These are phyloP conservation scores for Chelmon rostratus DNA, from an alignment of 2,797 vertebrate species.

Conservation along the genomic window DNA sequence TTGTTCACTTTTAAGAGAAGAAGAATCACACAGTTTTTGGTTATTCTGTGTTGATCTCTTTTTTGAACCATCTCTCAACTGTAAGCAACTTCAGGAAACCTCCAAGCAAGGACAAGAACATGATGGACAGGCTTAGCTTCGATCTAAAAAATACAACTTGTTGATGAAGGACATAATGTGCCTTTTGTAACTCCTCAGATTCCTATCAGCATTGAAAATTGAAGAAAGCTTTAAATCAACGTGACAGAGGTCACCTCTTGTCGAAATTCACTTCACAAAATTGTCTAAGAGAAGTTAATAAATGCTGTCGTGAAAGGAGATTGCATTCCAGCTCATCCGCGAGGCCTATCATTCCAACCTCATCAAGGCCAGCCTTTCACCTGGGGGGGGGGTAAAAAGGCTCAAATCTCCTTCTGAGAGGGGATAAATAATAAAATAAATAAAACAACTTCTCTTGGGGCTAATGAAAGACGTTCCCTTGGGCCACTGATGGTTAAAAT, in stretches of 20 bases:
- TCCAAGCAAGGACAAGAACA: constrained; percentile 2
- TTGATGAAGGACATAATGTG: background rate
- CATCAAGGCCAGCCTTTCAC: constrained; percentile 57
- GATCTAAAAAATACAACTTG: background rate
- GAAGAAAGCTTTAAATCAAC: background rate
- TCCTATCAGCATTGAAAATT: background rate
- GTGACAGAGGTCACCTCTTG: constrained; percentile 2
- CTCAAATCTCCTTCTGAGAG: constrained; percentile 12
- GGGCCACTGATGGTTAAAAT: constrained; percentile 40
- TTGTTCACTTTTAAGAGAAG: background rate
- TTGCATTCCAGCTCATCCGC: constrained; percentile 24
- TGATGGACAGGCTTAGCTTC: background rate
- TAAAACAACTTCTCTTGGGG: constrained; percentile 16
- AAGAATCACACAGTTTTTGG: background rate
- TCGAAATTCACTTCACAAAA: constrained; percentile 9
- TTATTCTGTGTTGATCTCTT: background rate
- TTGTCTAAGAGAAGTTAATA: background rate
- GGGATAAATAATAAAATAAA: too few species aligned
- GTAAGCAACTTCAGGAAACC: background rate
- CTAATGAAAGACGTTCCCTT: constrained; percentile 48
- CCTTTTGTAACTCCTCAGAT: background rate
- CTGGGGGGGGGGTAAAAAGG: background rate
- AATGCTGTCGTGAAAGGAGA: constrained; percentile 14
- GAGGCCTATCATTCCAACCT: constrained; percentile 2
- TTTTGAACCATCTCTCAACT: background rate